A percentile compares a stretch with the other conserved stretches of the same genome.
Conservation (phyloP, 2,113 vertebrate genomes). For the Cyprinodon tularosa region DNA sequence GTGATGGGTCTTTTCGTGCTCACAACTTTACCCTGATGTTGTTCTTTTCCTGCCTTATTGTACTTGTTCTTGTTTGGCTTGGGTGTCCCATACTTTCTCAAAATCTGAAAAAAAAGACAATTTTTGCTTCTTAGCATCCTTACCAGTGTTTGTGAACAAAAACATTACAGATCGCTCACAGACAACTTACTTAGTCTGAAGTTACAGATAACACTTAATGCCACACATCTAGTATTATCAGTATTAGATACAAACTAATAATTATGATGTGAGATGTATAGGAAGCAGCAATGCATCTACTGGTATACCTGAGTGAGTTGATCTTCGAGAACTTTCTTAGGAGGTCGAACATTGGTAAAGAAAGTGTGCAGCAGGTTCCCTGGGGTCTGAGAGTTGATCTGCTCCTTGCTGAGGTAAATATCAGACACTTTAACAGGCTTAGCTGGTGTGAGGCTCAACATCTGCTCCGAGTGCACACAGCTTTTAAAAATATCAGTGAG, state of each 20-base stretch:
- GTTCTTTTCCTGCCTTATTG: conserved; percentile 93
- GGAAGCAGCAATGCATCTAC: not conserved
- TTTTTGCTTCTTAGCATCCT: not conserved
- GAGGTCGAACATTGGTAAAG: conserved; percentile 93
- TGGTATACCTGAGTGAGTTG: conserved; percentile 92
- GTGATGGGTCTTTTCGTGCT: conserved; percentile 94
- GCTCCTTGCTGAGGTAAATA: conserved; percentile 97
- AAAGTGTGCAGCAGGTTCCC: conserved; percentile 94
- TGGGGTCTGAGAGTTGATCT: conserved; percentile 94
- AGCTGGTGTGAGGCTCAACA: conserved; percentile 89
- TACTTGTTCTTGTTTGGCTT: conserved; percentile 97
- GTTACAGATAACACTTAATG: not conserved
- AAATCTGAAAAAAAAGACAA: conserved; percentile 79
- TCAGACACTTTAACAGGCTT: conserved; percentile 94
- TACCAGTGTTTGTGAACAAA: not conserved
- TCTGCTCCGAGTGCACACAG: conserved; percentile 93
- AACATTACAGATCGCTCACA: not conserved
- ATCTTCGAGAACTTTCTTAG: conserved; percentile 96
- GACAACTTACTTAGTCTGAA: not conserved
- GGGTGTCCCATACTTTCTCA: conserved; percentile 91
- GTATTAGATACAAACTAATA: not conserved
- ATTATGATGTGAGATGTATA: not conserved
- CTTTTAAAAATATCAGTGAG: conserved; percentile 97
- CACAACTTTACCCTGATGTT: conserved; percentile 95
- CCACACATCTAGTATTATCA: not conserved